A percentile compares a stretch with the other conserved stretches of the same genome.
These are phyloP conservation scores for Limenitis camilla DNA, from an alignment of 2,888 invertebrate species.

Conservation along the genomic window DNA sequence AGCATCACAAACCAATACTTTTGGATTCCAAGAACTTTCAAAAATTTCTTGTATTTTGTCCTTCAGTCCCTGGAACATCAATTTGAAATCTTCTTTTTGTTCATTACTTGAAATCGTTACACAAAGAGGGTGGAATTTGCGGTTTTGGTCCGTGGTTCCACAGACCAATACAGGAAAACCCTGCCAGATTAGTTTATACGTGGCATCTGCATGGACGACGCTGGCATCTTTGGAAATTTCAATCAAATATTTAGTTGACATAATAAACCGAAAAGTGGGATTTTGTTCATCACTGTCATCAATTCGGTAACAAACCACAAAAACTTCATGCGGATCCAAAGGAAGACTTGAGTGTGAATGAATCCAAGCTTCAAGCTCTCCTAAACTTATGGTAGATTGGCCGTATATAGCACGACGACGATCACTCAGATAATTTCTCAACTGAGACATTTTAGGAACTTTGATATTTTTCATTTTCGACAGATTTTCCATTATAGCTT, in stretches of 20 bases:
- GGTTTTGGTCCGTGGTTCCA: slow-evolving; percentile 2
- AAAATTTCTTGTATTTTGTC: background rate
- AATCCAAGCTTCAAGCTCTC: slow-evolving; percentile 25
- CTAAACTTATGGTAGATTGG: slow-evolving; percentile 21
- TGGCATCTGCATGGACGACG: background rate
- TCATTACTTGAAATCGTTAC: background rate
- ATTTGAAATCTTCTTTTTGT: background rate
- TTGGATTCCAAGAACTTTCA: background rate
- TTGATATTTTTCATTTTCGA: background rate
- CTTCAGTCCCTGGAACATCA: slow-evolving; percentile 2
- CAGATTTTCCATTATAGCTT: background rate
- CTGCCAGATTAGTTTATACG: background rate
- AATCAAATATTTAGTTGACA: slow-evolving; percentile 2
- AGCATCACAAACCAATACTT: slow-evolving; percentile 8
- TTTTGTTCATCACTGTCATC: background rate
- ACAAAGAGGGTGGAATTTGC: background rate
- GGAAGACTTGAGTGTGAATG: slow-evolving; percentile 20
- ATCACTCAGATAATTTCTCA: background rate
- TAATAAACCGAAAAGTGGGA: slow-evolving; percentile 1
- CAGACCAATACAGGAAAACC: background rate
- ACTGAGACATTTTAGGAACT: background rate
- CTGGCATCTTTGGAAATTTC: too few species aligned
- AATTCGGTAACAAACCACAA: slow-evolving; percentile 6
- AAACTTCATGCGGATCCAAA: slow-evolving; percentile 22
- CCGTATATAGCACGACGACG: slow-evolving; percentile 9